phyloP scores from a whole-genome alignment of 2,888 invertebrate genomes.

The Meloe dianella region DNA sequence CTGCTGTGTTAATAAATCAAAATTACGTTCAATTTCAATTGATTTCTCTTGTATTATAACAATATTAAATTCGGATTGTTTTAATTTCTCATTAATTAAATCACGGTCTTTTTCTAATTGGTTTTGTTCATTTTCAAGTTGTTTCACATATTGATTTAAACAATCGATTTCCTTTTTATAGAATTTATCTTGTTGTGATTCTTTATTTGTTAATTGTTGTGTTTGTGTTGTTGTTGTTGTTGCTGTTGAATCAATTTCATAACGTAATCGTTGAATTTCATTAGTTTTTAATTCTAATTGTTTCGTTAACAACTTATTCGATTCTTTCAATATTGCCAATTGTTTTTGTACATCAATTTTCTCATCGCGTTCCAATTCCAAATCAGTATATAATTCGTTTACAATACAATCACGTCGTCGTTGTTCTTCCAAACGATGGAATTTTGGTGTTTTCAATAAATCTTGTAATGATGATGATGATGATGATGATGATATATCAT shows the following conservation, averaged over 20 bases:
- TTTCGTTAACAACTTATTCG: slow-evolving; percentile 61
- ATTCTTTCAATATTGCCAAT: slow-evolving; percentile 62
- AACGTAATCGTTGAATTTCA: slow-evolving; percentile 56
- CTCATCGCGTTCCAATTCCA: slow-evolving; percentile 69
- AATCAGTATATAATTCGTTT: slow-evolving; percentile 63
- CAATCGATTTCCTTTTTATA: slow-evolving; percentile 60
- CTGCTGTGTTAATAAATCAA: slow-evolving; percentile 44
- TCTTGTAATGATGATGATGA: slow-evolving; percentile 49
- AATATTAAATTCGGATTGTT: slow-evolving; percentile 54
- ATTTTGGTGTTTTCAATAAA: slow-evolving; percentile 52
- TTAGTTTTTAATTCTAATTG: slow-evolving; percentile 56
- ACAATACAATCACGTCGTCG: slow-evolving; percentile 57
- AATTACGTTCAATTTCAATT: slow-evolving; percentile 46
- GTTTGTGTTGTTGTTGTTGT: not conserved
- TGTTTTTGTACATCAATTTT: slow-evolving; percentile 69
- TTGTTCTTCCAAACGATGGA: slow-evolving; percentile 45
- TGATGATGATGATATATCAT: slow-evolving; percentile 32
- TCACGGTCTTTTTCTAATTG: slow-evolving; percentile 64
- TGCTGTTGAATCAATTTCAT: slow-evolving; percentile 43
- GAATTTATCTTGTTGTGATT: slow-evolving; percentile 18
- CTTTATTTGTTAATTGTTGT: not conserved
- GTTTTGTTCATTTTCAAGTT: slow-evolving; percentile 63
- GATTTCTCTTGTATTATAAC: slow-evolving; percentile 50
- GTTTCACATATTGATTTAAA: slow-evolving; percentile 62
- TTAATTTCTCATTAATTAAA: slow-evolving; percentile 58